Percentiles rank a stretch among this genome's conserved stretches.
Evolutionary conservation across 2,797 vertebrate species (phyloP).

Genomic region (Pangasius krempfi): DNA sequence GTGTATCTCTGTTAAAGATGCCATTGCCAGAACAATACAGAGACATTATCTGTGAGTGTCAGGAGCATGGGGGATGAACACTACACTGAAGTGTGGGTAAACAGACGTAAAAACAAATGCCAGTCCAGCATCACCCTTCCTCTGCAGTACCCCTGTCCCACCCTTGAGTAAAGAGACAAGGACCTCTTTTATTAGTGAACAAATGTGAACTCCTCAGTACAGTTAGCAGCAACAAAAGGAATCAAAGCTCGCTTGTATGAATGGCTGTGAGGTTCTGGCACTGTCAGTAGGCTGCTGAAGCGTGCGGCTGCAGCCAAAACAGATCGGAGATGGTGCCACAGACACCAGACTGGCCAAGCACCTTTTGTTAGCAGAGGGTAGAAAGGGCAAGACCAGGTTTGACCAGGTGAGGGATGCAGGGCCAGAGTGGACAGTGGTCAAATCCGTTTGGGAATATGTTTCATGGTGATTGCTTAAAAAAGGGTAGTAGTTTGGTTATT

Average conservation of each 20-base stretch:
- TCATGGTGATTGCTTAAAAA: constrained; percentile 69
- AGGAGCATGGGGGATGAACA: constrained; percentile 48
- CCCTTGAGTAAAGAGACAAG: constrained; percentile 65
- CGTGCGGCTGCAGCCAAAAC: constrained; percentile 66
- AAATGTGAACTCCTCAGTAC: constrained; percentile 65
- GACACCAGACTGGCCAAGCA: constrained; percentile 63
- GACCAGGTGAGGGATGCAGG: constrained; percentile 48
- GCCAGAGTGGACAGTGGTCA: constrained; percentile 47
- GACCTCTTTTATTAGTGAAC: constrained; percentile 64
- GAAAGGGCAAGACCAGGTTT: constrained; percentile 47
- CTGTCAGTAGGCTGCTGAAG: constrained; percentile 66
- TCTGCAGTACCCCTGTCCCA: constrained; percentile 44
- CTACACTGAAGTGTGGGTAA: constrained; percentile 56
- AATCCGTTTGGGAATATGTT: constrained; percentile 74
- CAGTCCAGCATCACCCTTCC: constrained; percentile 47
- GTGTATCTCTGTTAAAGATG: constrained; percentile 56
- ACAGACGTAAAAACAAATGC: constrained; percentile 54
- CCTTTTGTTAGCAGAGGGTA: constrained; percentile 44
- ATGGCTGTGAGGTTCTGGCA: constrained; percentile 71
- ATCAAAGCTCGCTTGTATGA: constrained; percentile 61
- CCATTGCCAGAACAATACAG: constrained; percentile 49
- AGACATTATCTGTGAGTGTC: constrained; percentile 55
- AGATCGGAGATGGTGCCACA: constrained; percentile 67
- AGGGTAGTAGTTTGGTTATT: constrained; percentile 41
- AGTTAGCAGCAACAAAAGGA: constrained; percentile 66